Evolutionary conservation across 2,797 vertebrate species (phyloP).

Genomic region (Enteromius paludinosus): DNA sequence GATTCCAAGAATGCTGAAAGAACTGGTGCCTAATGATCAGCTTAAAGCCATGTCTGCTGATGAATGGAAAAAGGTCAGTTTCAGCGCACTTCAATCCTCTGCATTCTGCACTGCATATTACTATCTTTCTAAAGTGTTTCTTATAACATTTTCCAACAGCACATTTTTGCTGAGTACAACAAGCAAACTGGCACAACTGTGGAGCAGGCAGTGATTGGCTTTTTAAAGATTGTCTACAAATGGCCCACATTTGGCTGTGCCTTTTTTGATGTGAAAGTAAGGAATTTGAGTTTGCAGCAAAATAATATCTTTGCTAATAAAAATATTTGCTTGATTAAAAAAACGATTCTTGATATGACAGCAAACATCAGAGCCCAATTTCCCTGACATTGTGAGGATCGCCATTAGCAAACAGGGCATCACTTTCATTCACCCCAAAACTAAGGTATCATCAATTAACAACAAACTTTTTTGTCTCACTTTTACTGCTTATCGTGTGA

Average conservation of each 20-base stretch:
- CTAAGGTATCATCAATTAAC: constrained; percentile 81
- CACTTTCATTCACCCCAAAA: constrained; percentile 90
- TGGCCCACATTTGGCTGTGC: constrained; percentile 96
- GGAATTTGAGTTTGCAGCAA: not conserved
- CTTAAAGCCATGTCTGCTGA: constrained; percentile 84
- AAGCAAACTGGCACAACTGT: constrained; percentile 82
- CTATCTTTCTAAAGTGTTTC: not conserved
- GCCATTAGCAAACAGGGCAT: constrained; percentile 92
- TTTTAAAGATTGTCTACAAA: constrained; percentile 85
- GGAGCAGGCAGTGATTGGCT: constrained; percentile 87
- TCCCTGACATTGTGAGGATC: constrained; percentile 91
- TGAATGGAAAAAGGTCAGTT: constrained; percentile 92
- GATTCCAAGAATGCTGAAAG: constrained; percentile 88
- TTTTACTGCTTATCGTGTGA: not conserved
- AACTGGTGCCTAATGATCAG: constrained; percentile 89
- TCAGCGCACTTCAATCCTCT: not conserved
- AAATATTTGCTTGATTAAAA: not conserved
- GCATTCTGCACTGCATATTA: not conserved
- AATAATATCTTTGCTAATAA: not conserved
- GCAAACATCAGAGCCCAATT: constrained; percentile 92
- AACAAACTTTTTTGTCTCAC: not conserved
- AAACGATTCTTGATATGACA: constrained; percentile 62
- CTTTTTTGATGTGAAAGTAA: constrained; percentile 97
- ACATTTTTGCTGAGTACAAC: constrained; percentile 78
- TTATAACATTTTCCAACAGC: constrained; percentile 72